Evolutionary conservation across 2,888 invertebrate genomes (phyloP).

Genomic region (Drosophila dives): DNA sequence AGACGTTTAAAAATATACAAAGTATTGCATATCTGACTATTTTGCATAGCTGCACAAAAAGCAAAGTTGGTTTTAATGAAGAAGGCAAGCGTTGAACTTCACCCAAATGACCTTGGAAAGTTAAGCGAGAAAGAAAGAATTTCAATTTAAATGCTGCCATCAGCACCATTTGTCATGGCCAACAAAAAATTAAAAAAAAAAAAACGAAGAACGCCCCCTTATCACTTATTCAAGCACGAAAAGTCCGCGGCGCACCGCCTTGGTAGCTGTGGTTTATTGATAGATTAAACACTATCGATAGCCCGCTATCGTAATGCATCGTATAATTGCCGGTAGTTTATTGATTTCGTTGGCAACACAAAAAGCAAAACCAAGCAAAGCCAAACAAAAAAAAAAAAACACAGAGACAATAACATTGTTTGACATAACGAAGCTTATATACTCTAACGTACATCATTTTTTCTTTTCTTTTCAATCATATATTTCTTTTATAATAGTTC

Average conservation of each 20-base stretch:
- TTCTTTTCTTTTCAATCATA: no score
- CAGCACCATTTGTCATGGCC: slow-evolving; percentile 29
- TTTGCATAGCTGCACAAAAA: slow-evolving; percentile 30
- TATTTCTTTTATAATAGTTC: not conserved
- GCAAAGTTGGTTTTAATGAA: slow-evolving; percentile 35
- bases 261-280: slow-evolving; percentile 33
- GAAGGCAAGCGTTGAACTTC: slow-evolving; percentile 57
- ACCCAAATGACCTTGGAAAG: slow-evolving; percentile 54
- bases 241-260: slow-evolving; percentile 35
- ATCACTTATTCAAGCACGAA: slow-evolving; percentile 19
- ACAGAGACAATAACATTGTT: not conserved
- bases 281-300: slow-evolving; percentile 47
- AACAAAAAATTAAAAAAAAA: not conserved
- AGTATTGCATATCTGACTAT: slow-evolving; percentile 16
- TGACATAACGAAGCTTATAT: slow-evolving; percentile 4
- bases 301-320: slow-evolving; percentile 30
- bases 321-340: slow-evolving; percentile 24
- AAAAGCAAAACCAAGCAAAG: slow-evolving; percentile 30
- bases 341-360: slow-evolving; percentile 20
- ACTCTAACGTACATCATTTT: not conserved
- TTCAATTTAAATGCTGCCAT: slow-evolving; percentile 43
- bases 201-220: slow-evolving; percentile 5
- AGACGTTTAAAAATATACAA: slow-evolving; percentile 35
- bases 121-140: slow-evolving; percentile 49
- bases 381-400: slow-evolving; percentile 4